Base-by-base conservation (phyloP, 2,113 vertebrate genomes). In the Alces alces region DNA sequence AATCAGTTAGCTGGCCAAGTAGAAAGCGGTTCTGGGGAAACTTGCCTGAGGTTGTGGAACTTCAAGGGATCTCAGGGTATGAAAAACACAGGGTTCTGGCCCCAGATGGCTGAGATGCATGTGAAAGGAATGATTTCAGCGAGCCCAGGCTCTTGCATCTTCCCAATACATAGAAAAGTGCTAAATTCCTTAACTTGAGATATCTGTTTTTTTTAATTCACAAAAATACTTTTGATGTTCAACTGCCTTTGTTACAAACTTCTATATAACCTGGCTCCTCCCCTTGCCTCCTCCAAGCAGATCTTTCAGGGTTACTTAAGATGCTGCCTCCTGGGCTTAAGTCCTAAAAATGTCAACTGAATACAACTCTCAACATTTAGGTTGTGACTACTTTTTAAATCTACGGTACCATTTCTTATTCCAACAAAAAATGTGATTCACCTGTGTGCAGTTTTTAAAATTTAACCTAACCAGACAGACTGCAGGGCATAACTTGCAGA, bases 381-480 rank as follows among this genome's bases (percentile, higher is more conserved):
- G 10, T 73, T 73, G n/a, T 39, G 23, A 73, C 66, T 73, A 13
- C 23, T 73, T 73, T 39, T 73, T 39, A 73, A 73, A 13, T 25
- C 66, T 6, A 73, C 36, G 6, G 28, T 2, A 12, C 78, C n/a
- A 2, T 50, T 88, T 28, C 10, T 16, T 13, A 2, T n/a, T 39
- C 12, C 2, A 13, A 0, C 8, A 57, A 17, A 55, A 23, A 19
- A 15, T 0, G 7, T 11, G 12, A 45, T 25, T 45, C 30, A 4
- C 17, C 45, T 39, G 16, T 45, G 16, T 21, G n/a, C 3, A 25
- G 39, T 36, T 36, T 94, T 54, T 12, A 36, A 64, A 60, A 54
- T 66, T 50, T 60, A 85, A 89, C 58, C 43, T 54, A 54, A 43
- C 6, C 8, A 61, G 23, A 89, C 50, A 9, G 19, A 33, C 9